Base-by-base conservation (phyloP, 2,888 invertebrate species). In the Scaptomyza parva region DNA sequence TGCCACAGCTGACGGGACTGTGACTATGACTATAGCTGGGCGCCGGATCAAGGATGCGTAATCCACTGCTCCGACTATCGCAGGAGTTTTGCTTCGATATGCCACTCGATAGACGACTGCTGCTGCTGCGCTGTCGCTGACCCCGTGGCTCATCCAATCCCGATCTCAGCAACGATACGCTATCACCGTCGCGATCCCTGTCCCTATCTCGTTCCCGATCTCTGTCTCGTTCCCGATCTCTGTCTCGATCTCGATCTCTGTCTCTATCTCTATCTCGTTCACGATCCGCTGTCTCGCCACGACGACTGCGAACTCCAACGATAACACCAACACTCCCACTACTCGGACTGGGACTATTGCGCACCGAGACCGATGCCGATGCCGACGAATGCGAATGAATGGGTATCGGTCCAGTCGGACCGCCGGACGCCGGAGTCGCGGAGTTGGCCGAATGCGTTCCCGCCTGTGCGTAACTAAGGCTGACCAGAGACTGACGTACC, bases 401-500 rank as follows among this genome's bases (percentile, higher is more conserved):
- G 55, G 74, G 62, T 44, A 64, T 70, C 30, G 78, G 74, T 5
- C 78, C 78, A 44, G 53, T 59, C 51, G 73, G 55, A 43, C 65
- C 52, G 20, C 65, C 52, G 20, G 81, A 37, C 35, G 73, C 47
- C 40, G 62, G 20, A 7, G 48, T 41, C 17, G 41, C 47, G 17
- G 69, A 65, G 45, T 61, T 57, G 3, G 35, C 33, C 33, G 33
- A 33, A n/a, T 33, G 33, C 37, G 59, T 63, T 30, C 75, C 73
- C 65, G 83, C 69, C 89, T 90, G 90, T 71, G 88, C 90, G 88
- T 90, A 89, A 59, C 89, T 89, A 64, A 91, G 90, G 89, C 91
- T 91, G 86, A 90, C 83, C 86, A 91, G 86, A 81, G 91, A 91
- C 90, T 91, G 91, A 58, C 91, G 91, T 79, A 90, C 88, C 85